These are phyloP conservation scores for Amphiprion clarkii DNA, from an alignment of 2,797 vertebrate genomes.

Conservation along the genomic window DNA sequence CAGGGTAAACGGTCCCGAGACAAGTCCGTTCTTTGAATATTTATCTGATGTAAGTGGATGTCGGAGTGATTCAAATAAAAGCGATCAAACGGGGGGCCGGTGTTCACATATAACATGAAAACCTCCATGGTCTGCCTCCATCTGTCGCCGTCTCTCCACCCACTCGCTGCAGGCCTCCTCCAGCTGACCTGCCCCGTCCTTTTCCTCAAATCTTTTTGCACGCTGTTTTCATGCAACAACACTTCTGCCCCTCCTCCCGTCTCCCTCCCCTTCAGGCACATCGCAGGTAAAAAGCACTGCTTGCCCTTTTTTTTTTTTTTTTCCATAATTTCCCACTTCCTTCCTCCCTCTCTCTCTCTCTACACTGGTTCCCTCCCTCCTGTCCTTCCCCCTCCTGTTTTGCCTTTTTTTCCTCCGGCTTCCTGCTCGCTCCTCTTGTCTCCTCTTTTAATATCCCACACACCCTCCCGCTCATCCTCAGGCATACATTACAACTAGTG, in stretches of 20 bases:
- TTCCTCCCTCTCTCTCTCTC: not conserved
- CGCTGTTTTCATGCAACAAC: constrained; percentile 69
- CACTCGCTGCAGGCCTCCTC: constrained; percentile 56
- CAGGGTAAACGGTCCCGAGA: not conserved
- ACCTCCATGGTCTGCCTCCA: constrained; percentile 44
- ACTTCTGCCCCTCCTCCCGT: constrained; percentile 48
- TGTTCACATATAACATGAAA: constrained; percentile 40
- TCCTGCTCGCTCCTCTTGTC: constrained; percentile 33
- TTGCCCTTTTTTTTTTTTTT: constrained; percentile 1
- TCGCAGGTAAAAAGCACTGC: constrained; percentile 86
- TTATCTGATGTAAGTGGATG: constrained; percentile 20
- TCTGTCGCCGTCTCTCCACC: constrained; percentile 56
- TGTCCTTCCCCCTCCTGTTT: not conserved
- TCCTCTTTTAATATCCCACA: constrained; percentile 67
- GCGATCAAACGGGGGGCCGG: constrained; percentile 25
- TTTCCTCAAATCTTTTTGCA: constrained; percentile 67
- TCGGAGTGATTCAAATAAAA: constrained; percentile 30
- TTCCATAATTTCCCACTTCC: no score
- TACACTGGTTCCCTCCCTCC: constrained; percentile 27
- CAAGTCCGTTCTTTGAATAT: constrained; percentile 3
- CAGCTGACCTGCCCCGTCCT: constrained; percentile 66
- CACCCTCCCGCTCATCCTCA: constrained; percentile 66
- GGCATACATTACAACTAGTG: constrained; percentile 68
- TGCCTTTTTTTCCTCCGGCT: constrained; percentile 47
- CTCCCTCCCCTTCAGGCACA: constrained; percentile 86